Base-by-base conservation (phyloP, 2,888 invertebrate genomes). In the Pogonocherus hispidulus region DNA sequence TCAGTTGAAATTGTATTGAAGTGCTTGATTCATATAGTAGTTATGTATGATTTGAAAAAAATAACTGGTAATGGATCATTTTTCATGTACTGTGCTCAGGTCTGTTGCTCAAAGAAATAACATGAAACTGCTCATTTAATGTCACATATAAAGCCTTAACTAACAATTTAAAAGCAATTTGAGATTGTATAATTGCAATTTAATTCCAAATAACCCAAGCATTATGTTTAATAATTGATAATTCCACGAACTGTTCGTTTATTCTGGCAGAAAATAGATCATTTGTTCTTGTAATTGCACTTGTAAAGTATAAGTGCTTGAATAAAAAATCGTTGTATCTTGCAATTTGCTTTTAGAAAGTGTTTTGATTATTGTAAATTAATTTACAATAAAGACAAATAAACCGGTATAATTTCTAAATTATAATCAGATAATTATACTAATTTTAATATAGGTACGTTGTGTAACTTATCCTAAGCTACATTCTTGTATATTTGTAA, bases 81-180 rank as follows among this genome's bases (percentile, higher is more conserved):
- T 37, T 62, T 62, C 62, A 59, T 59, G 20, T 6, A 3, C 20
- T 14, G 20, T 6, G 9, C 47, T 32, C 46, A n/a, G n/a, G n/a
- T n/a, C n/a, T n/a, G 8, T 6, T 59, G n/a, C 19, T 51, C 11
- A 20, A 35, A 56, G 66, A 54, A 66, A 51, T 52, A 14, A 52
- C 57, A 57, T 51, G 52, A 65, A 66, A 59, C 57, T 44, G 37
- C 23, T 62, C 32, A 62, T 69, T 66, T 69, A 60, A 27, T 65
- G 54, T 59, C 62, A 56, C 69, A 62, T 56, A 62, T 67, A 59
- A 59, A 27, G 57, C 63, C 54, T 56, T 64, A 75, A 71, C 69
- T 70, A 75, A 68, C 69, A 77, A 77, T 76, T 75, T 77, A 77
- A 77, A 77, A 70, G 75, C 72, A 77, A 77, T 77, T 77, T 77